Evolutionary conservation across 1,140 invertebrate genomes (phyloP).

Genomic region (Epicauta chinensis): DNA sequence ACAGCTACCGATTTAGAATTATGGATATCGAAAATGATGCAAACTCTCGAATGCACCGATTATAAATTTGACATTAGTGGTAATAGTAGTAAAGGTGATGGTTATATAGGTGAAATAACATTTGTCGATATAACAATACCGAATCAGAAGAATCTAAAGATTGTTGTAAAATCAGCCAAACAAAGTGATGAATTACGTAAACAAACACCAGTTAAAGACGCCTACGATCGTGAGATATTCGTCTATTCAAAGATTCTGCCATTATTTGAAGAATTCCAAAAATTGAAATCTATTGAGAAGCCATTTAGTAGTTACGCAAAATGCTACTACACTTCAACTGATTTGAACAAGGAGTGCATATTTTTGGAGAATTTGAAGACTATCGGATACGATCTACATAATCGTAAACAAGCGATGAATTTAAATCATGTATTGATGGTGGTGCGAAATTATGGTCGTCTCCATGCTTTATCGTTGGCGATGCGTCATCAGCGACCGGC

Average conservation of each 20-base stretch:
- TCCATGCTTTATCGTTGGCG: conserved; percentile 49
- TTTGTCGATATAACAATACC: conserved; percentile 22
- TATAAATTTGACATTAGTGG: conserved; percentile 25
- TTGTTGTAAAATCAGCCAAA: conserved; percentile 30
- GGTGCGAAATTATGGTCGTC: conserved; percentile 46
- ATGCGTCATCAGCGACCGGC: conserved; percentile 43
- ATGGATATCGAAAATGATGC: conserved; percentile 19
- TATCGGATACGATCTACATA: conserved; percentile 43
- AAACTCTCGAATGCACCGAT: conserved; percentile 6
- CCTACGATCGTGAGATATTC: conserved; percentile 22
- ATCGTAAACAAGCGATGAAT: conserved; percentile 44
- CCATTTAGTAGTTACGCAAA: conserved; percentile 31
- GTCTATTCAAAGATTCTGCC: conserved; percentile 29
- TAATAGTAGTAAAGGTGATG: conserved; percentile 25
- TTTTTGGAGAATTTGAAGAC: conserved; percentile 50
- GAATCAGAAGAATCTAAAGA: conserved; percentile 12
- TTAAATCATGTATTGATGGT: conserved; percentile 43
- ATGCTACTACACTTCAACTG: conserved; percentile 38
- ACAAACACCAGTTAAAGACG: conserved; percentile 13
- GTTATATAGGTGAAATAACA: conserved; percentile 31
- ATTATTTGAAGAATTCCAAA: conserved; percentile 17
- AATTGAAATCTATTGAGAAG: conserved; percentile 11
- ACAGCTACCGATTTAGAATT: background rate
- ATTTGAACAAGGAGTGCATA: conserved; percentile 45
- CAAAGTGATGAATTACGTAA: conserved; percentile 21